Base-by-base conservation (phyloP, 2,797 vertebrate genomes). In the Acanthornis magna region DNA sequence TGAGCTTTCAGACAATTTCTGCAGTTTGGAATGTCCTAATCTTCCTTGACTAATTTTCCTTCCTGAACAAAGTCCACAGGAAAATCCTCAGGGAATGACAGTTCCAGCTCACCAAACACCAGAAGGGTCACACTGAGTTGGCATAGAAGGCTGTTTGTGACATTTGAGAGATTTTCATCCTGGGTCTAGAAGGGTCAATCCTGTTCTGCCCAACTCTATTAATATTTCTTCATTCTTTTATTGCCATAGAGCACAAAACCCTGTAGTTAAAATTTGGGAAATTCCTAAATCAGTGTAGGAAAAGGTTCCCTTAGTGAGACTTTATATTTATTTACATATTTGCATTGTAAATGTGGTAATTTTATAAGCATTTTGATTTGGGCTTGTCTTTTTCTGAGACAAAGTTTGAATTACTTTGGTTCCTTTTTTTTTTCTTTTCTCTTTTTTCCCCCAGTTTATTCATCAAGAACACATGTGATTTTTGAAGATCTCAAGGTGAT, bases 21-120 rank as follows among this genome's bases (percentile, higher is more conserved):
- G 45, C 42, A 53, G 16, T 17, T 16, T 38, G 16, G 7, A 40
- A 50, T 76, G 12, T 47, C 43, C 29, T 63, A 47, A 29, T 63
- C 51, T 62, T 60, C 36, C 34, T 16, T 61, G 26, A 62, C 27
- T 62, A 21, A 45, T 62, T 86, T 86, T 81, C 14, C 18, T 91
- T n/a, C 23, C 26, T 82, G 58, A 55, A 47, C 5, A 23, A 68
- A 82, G 2, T n/a, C 29, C 40, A 71, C 0, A 0, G 22, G 62
- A 53, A 78, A 88, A 82, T 88, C 53, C 18, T 75, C 15, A 27
- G 58, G 71, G 17, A 85, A 48, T 51, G 23, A 36, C 5, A 71
- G 22, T 78, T 94, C 36, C 54, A 36, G 13, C 25, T 82, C 17
- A 51, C n/a, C 51, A 43, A 40, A 60, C 27, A 43, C 15, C 36